Base-by-base conservation (phyloP, 2,888 invertebrate genomes). In the Agrotis segetum region DNA sequence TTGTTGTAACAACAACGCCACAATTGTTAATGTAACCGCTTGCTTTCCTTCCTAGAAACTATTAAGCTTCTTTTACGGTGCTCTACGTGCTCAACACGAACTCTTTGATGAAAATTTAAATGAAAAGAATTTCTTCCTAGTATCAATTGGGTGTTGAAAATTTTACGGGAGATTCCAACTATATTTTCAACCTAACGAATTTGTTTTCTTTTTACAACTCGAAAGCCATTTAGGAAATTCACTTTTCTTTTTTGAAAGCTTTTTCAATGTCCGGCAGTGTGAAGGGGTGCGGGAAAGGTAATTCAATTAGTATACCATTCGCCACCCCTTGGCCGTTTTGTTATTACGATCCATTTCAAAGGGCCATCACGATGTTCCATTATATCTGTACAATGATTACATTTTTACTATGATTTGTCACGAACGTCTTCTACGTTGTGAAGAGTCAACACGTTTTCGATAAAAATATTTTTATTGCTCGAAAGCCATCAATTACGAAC, bases 1-100 rank as follows among this genome's bases (percentile, higher is more conserved):
- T 88, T 90, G 88, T 86, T 88, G 85, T 88, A 89, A 88, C 89
- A 91, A 88, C 88, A 85, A 82, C 85, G 81, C 84, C 79, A 81
- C 85, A 84, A 84, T 89, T 92, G 92, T 91, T 91, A 90, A 87
- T 88, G 87, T 86, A 87, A 87, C 87, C 78, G 80, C 81, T 82
- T 74, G 84, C 79, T 84, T 82, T 81, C 79, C 79, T 91, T 91
- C 88, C 81, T 78, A 86, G 91, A 90, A 91, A 87, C 88, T 83
- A 84, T 89, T 84, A 84, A 87, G 84, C 85, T 86, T 86, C 85
- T 82, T 85, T 76, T 74, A 80, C 77, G 73, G 67, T 71, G 73
- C 71, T 74, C 69, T 73, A 77, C 66, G 77, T 70, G 69, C 69
- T 74, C 44, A 46, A 74, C 60, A 70, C 67, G 40, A 74, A 17